Conservation (phyloP, 1,140 invertebrate species). For the Heliconius hewitsoni region DNA sequence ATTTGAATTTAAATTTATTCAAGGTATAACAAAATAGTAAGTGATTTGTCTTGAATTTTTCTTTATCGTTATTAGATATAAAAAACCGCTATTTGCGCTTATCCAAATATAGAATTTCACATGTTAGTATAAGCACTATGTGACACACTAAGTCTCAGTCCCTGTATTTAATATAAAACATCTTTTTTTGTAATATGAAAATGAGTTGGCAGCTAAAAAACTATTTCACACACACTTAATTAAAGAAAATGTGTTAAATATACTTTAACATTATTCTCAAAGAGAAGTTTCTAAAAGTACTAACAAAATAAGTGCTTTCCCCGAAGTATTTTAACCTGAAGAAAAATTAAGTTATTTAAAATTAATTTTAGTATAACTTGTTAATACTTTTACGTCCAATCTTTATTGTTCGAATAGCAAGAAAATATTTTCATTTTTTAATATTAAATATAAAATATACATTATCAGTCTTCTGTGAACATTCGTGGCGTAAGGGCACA, state of each 20-base stretch:
- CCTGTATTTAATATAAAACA: background rate
- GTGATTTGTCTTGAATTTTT: no score
- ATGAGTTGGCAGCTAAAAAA: background rate
- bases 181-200: background rate
- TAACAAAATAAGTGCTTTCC: conserved; percentile 2
- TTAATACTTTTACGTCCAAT: background rate
- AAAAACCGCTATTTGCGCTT: no score
- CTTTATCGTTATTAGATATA: no score
- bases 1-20: no score
- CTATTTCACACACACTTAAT: background rate
- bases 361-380: conserved; percentile 5
- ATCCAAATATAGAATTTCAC: no score
- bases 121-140: no score
- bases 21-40: no score
- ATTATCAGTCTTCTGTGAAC: no score
- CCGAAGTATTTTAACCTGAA: background rate
- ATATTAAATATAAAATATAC: no score
- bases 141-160: no score
- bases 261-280: background rate
- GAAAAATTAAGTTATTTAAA: background rate
- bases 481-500: background rate
- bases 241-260: conserved; percentile 1
- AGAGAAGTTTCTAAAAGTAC: background rate
- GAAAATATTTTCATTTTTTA: no score
- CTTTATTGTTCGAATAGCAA: no score